Percentiles rank a stretch among this genome's conserved stretches.
Evolutionary conservation across 2,113 vertebrate genomes (phyloP).

Genomic region (Leucoraja erinaceus): DNA sequence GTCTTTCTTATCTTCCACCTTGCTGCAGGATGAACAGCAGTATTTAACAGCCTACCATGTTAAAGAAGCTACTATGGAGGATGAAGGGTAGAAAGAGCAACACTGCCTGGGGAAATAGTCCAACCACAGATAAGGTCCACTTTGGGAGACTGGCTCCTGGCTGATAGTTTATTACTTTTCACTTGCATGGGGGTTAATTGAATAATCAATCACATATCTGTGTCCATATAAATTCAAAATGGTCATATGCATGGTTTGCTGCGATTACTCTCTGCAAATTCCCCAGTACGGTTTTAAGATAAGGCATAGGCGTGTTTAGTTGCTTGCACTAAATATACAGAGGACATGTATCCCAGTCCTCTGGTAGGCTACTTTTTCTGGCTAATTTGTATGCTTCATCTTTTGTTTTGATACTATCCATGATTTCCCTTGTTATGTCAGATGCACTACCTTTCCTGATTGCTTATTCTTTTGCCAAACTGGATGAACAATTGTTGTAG

Average conservation of each 20-base stretch:
- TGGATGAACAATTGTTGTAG: too few relatives aligned
- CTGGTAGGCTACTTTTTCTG: too few relatives aligned
- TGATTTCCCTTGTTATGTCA: too few relatives aligned
- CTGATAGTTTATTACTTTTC: neutral
- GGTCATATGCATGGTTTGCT: neutral
- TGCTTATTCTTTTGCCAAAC: too few relatives aligned
- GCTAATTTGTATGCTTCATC: too few relatives aligned
- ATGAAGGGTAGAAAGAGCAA: neutral
- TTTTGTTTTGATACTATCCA: too few relatives aligned
- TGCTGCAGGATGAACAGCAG: slow-evolving; percentile 41
- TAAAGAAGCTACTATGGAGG: neutral
- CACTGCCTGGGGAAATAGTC: neutral
- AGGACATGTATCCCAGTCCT: too few relatives aligned
- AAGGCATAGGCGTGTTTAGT: neutral
- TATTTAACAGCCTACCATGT: neutral
- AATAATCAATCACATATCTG: neutral
- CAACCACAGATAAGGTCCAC: neutral
- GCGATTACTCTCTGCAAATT: neutral
- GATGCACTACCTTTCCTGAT: too few relatives aligned
- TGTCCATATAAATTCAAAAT: neutral
- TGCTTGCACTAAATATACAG: too few relatives aligned
- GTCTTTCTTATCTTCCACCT: slow-evolving; percentile 66
- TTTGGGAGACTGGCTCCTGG: neutral
- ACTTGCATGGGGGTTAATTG: neutral
- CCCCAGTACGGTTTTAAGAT: neutral